Evolutionary conservation across 2,797 vertebrate species (phyloP).

Genomic region (Sebastes goodei): DNA sequence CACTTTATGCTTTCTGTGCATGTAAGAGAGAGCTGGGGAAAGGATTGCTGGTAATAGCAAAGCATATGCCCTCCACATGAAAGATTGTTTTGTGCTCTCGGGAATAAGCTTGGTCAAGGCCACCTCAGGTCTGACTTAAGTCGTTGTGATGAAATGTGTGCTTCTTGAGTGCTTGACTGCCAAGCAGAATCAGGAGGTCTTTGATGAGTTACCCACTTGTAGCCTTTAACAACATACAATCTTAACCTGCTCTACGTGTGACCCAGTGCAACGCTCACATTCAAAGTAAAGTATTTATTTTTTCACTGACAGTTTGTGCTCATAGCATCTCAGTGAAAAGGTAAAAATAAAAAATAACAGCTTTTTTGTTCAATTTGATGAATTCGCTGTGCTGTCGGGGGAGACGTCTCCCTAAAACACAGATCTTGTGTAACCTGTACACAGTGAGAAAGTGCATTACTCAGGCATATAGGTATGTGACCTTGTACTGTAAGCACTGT

Average conservation of each 20-base stretch:
- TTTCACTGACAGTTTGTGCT: neutral
- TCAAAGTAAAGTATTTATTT: conserved; percentile 40
- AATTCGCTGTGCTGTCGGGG: conserved; percentile 25
- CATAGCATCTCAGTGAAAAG: conserved; percentile 25
- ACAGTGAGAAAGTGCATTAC: conserved; percentile 47
- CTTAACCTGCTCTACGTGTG: conserved; percentile 7
- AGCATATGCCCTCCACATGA: conserved; percentile 60
- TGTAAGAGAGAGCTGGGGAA: conserved; percentile 29
- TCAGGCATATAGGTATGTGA: conserved; percentile 40
- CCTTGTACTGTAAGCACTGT: conserved; percentile 27
- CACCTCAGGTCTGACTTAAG: conserved; percentile 54
- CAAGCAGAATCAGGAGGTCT: conserved; percentile 45
- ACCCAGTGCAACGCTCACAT: conserved; percentile 10
- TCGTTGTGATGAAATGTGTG: conserved; percentile 60
- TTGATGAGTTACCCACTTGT: conserved; percentile 55
- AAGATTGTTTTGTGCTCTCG: conserved; percentile 48
- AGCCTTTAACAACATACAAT: conserved; percentile 44
- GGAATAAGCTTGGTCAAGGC: conserved; percentile 70
- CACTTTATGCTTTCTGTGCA: conserved; percentile 66
- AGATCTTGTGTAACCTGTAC: conserved; percentile 6
- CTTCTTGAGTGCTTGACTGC: conserved; percentile 54
- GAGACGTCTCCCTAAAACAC: conserved; percentile 45
- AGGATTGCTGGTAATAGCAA: conserved; percentile 23
- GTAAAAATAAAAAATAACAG: conserved; percentile 25
- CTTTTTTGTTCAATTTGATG: conserved; percentile 41